Evolutionary conservation across 1,140 invertebrate genomes (phyloP), one percentile per base, ranked within the genome.

Genomic region (Halesus radiatus): DNA sequence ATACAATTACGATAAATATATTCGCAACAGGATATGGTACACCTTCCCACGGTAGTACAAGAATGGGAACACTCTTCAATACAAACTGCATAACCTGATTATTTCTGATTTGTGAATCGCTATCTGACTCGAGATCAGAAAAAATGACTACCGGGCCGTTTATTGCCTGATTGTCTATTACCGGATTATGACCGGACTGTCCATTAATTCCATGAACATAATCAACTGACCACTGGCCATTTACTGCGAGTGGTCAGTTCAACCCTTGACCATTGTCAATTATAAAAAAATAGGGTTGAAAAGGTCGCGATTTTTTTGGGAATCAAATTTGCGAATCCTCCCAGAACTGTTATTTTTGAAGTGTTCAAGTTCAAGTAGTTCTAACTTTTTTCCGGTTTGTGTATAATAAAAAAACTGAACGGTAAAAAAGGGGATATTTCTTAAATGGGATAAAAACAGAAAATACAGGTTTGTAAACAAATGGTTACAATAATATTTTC

Each of bases 111-210:
- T 60, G 56, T 20, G 56, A 60, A 18, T 18, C 13, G 3, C 29
- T 37, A 66, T 66, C 62, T 10, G 62, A 6, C 62, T 29, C 29
- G 62, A 26, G 62, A 66, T 66, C 62, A 37, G 62, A 29, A 66
- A 23, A 15, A 32, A 29, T 29, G 26, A 29, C 23, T 1, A 37
- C 62, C 22, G n/a, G 1, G 32, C 6, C 29, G 29, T n/a, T n/a
- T n/a, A n/a, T n/a, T n/a, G n/a, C n/a, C n/a, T n/a, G n/a, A n/a
- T n/a, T n/a, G 32, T 8, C 26, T 26, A 15, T 16, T 7, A 64
- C 60, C 60, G 60, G 60, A 64, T 64, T 29, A 3, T 26, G 4
- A 64, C 60, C 58, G 58, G 58, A 62, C 0, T 23, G 23, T 23
- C 60, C 54, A 60, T 60, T 23, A n/a, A 22, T 7, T 20, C 56